Evolutionary conservation across 1,140 invertebrate genomes (phyloP).

Genomic region (Adelges cooleyi): DNA sequence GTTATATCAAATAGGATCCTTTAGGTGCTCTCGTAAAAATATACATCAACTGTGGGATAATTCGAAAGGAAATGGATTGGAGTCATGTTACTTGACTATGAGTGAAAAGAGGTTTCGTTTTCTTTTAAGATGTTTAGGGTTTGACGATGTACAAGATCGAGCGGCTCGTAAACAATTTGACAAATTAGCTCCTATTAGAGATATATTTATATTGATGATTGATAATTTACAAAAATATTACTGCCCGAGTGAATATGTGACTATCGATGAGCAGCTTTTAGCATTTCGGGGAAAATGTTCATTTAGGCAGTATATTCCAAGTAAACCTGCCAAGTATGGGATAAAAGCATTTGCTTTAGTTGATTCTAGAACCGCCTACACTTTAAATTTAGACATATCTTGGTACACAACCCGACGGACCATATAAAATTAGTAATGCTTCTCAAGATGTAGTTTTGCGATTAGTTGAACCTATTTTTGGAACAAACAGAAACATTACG

Average conservation of each 20-base stretch:
- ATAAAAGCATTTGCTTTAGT: constrained; percentile 38
- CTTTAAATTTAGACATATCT: constrained; percentile 36
- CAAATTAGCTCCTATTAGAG: constrained; percentile 36
- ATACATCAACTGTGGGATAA: constrained; percentile 33
- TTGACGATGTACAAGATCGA: constrained; percentile 35
- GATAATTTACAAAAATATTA: not conserved
- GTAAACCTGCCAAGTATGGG: constrained; percentile 40
- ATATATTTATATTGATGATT: constrained; percentile 35
- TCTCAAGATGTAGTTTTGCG: not conserved
- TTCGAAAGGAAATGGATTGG: constrained; percentile 35
- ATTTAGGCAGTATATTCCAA: constrained; percentile 40
- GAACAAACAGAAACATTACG: constrained; percentile 35
- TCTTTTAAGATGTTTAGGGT: constrained; percentile 35
- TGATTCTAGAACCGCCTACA: constrained; percentile 36
- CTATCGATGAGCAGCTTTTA: constrained; percentile 38
- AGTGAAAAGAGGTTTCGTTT: constrained; percentile 36
- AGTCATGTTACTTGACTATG: constrained; percentile 36
- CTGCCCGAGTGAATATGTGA: constrained; percentile 33
- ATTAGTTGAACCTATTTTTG: constrained; percentile 32
- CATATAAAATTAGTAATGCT: not conserved
- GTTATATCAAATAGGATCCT: constrained; percentile 29
- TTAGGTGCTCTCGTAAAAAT: constrained; percentile 31
- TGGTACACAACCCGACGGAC: constrained; percentile 37
- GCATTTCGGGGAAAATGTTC: constrained; percentile 37
- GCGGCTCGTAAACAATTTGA: constrained; percentile 34